Evolutionary conservation across 2,888 invertebrate species (phyloP).

Genomic region (Elaeidobius kamerunicus): DNA sequence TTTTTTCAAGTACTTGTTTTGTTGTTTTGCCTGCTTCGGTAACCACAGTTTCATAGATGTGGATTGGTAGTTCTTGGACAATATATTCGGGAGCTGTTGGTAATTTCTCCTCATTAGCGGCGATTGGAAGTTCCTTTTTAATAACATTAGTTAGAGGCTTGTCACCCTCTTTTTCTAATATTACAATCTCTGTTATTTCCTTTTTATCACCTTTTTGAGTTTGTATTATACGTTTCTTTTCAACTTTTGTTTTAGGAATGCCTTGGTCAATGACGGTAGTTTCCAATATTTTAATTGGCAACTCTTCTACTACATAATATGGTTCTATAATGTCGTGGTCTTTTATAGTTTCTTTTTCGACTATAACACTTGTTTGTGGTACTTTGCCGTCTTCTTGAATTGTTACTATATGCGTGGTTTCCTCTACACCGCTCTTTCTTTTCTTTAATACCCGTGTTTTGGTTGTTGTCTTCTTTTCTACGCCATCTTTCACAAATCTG

Average conservation of each 20-base stretch:
- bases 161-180: conserved; percentile 43
- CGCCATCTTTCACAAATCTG: conserved; percentile 34
- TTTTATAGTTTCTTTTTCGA: conserved; percentile 37
- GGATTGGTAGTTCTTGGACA: conserved; percentile 40
- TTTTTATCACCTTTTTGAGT: conserved; percentile 47
- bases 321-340: conserved; percentile 40
- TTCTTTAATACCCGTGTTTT: conserved; percentile 22
- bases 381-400: conserved; percentile 32
- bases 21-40: conserved; percentile 43
- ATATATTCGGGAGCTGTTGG: conserved; percentile 12
- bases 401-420: conserved; percentile 40
- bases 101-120: conserved; percentile 31
- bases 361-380: conserved; percentile 47
- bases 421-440: conserved; percentile 40
- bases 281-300: conserved; percentile 41
- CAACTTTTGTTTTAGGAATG: conserved; percentile 39
- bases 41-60: conserved; percentile 44
- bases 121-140: conserved; percentile 43
- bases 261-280: conserved; percentile 38
- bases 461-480: conserved; percentile 33
- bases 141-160: conserved; percentile 38
- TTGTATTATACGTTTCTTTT: conserved; percentile 39
- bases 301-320: conserved; percentile 32
- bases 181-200: conserved; percentile 46
- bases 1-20: conserved; percentile 40